Base-by-base conservation (phyloP, 2,888 invertebrate species). In the Leucoma salicis region DNA sequence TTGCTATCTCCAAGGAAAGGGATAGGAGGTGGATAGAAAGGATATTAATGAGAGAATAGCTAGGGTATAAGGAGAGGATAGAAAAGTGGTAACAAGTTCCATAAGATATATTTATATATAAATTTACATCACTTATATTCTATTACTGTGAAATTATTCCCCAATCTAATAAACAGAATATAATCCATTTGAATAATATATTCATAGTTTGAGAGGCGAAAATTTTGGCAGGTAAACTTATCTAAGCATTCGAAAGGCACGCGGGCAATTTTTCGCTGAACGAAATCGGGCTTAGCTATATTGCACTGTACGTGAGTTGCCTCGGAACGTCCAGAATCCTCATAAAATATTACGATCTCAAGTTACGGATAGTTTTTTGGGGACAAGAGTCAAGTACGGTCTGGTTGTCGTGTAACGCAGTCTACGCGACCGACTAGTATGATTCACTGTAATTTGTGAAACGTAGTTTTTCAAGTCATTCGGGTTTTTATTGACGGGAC, bases 261-360 rank as follows among this genome's bases (percentile, higher is more conserved):
- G 32, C 18, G 21, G 35, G 33, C 44, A 47, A 47, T 44, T 49
- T 49, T 42, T 41, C 50, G 40, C 21, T 14, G 39, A 43, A 34
- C 42, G 43, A 40, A 43, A 42, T 44, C 31, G 16, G 39, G 42
- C 25, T 21, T 35, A 15, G 34, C 33, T 14, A 53, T 35, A 39
- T 53, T 35, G 24, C 27, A 16, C 35, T 55, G 41, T 48, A 43
- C 43, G 52, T 51, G 40, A 47, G 36, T 1, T 10, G 49, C 21
- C 10, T 47, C 3, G 14, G 24, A 46, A 49, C 31, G 28, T 34
- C 35, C 18, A 21, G 18, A 16, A 42, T 15, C 18, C 27, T 32
- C 49, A 35, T 57, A 53, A 61, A 62, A 49, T 49, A 31, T 53
- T 43, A 57, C 37, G 39, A 36, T 24, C 13, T 32, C 21, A 40